Evolutionary conservation across 2,888 invertebrate genomes (phyloP).

Genomic region (Rhagonycha lutea): DNA sequence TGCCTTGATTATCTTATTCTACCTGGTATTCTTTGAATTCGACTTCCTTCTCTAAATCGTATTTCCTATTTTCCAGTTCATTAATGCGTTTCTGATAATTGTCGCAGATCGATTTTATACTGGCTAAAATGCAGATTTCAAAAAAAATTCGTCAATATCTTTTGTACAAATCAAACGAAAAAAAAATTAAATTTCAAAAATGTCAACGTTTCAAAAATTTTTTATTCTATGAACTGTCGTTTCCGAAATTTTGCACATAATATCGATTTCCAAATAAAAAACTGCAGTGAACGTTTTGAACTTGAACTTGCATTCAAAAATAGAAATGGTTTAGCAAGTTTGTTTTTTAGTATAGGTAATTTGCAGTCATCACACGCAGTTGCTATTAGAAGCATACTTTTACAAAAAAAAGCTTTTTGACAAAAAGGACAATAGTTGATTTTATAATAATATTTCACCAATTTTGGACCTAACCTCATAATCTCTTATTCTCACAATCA

Average conservation of each 20-base stretch:
- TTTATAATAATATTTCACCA: conserved; percentile 37
- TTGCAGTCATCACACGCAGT: background rate
- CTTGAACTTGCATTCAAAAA: background rate
- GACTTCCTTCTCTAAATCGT: conserved; percentile 97
- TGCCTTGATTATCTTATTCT: conserved; percentile 44
- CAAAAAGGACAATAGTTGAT: background rate
- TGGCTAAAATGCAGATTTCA: conserved; percentile 44
- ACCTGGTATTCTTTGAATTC: conserved; percentile 96
- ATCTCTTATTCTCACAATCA: conserved; percentile 97
- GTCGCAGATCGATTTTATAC: conserved; percentile 53
- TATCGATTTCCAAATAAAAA: background rate
- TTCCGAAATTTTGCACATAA: background rate
- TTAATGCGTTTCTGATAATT: conserved; percentile 83
- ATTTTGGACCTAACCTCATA: conserved; percentile 80
- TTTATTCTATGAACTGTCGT: background rate
- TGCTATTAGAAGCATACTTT: background rate
- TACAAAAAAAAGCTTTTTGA: background rate
- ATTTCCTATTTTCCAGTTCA: conserved; percentile 89
- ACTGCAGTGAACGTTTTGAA: background rate
- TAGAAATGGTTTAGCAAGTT: background rate
- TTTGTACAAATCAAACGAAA: background rate
- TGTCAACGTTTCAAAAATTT: background rate
- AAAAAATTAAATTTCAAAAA: background rate
- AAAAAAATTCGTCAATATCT: conserved; percentile 10
- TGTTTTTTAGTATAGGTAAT: conserved; percentile 1